These are phyloP conservation scores for Deroplatys truncata DNA, from an alignment of 2,888 invertebrate genomes.

Conservation along the genomic window DNA sequence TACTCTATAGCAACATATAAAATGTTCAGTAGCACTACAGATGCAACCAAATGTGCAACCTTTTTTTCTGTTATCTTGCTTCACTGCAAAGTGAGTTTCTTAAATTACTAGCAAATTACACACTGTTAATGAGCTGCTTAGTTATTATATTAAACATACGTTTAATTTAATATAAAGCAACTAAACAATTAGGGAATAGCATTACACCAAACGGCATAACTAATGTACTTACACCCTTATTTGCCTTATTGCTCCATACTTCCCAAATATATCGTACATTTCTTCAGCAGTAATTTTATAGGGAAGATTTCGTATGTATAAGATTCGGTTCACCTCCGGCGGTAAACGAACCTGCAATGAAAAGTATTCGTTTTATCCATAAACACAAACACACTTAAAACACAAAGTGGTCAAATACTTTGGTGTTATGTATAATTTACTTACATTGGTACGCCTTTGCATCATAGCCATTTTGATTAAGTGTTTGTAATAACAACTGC, in stretches of 20 bases:
- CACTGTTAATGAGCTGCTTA: no score
- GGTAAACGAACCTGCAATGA: constrained; percentile 85
- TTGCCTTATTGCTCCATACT: constrained; percentile 98
- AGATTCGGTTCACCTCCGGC: constrained; percentile 95
- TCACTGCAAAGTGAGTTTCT: no score
- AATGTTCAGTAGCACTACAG: no score
- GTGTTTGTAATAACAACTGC: background rate
- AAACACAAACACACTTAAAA: no score
- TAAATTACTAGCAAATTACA: no score
- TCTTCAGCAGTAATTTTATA: constrained; percentile 99
- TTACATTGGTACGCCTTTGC: constrained; percentile 71
- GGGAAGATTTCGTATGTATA: constrained; percentile 95
- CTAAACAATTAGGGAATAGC: background rate
- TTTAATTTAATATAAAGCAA: no score
- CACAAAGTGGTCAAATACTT: background rate
- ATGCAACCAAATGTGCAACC: no score
- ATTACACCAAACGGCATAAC: background rate
- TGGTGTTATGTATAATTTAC: constrained; percentile 37
- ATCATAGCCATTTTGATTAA: constrained; percentile 42
- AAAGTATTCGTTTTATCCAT: background rate
- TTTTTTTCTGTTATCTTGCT: no score
- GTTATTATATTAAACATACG: no score
- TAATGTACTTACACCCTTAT: constrained; percentile 82
- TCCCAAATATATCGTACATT: constrained; percentile 99
- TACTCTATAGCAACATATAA: no score